phyloP scores from a whole-genome alignment of 2,888 invertebrate genomes.

The Malachius bipustulatus region DNA sequence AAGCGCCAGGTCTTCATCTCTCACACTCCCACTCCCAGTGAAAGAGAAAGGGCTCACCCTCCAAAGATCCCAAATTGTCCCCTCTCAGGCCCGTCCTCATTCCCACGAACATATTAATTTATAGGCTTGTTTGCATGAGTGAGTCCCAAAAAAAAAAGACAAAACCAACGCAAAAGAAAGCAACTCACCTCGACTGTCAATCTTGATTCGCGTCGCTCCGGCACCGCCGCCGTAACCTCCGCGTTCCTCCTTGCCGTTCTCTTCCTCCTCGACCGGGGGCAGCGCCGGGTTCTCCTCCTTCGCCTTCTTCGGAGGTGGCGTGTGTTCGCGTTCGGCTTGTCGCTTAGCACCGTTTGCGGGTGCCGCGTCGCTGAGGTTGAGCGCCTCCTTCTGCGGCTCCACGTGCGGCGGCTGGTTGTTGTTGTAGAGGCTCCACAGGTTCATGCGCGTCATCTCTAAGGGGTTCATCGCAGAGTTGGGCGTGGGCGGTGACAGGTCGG shows the following conservation, averaged over 20 bases:
- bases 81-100: no score
- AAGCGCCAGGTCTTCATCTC: no score
- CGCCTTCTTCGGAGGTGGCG: conserved; percentile 52
- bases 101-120: no score
- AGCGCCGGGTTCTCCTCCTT: conserved; percentile 26
- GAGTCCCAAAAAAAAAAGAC: no score
- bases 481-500: conserved; percentile 37
- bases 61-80: no score
- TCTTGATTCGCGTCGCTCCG: conserved; percentile 67
- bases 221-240: no score
- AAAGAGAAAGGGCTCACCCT: no score
- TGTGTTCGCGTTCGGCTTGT: conserved; percentile 41
- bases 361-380: conserved; percentile 59
- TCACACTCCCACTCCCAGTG: no score
- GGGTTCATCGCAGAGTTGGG: conserved; percentile 49
- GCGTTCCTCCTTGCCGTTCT: neutral
- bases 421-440: conserved; percentile 74
- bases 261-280: conserved; percentile 27
- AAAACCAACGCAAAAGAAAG: conserved; percentile 16
- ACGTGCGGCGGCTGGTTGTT: conserved; percentile 37
- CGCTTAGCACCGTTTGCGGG: conserved; percentile 34
- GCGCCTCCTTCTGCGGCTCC: conserved; percentile 61
- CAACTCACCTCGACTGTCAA: conserved; percentile 69
- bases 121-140: no score
- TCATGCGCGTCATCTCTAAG: conserved; percentile 65